phyloP scores from a whole-genome alignment of 2,797 vertebrate genomes.

The Mormyrops boulengeri region DNA sequence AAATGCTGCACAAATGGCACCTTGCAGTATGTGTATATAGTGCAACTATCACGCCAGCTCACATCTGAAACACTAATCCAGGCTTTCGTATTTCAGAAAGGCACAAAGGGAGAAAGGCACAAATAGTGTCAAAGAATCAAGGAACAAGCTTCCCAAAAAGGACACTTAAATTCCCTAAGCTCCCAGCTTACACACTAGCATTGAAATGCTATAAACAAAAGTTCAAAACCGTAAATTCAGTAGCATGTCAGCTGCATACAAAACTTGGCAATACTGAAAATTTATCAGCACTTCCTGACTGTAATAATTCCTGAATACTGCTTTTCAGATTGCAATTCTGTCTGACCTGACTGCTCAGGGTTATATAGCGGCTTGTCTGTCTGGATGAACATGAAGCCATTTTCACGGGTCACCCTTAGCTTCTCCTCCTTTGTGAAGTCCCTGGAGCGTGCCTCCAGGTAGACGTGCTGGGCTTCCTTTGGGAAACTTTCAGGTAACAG shows the following conservation, averaged over 20 bases:
- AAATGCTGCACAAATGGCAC: not conserved
- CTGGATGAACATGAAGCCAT: constrained; percentile 85
- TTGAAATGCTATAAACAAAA: constrained; percentile 4
- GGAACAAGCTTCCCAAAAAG: not conserved
- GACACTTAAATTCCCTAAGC: not conserved
- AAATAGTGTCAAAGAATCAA: not conserved
- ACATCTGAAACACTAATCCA: not conserved
- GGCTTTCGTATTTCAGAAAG: not conserved
- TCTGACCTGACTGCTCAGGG: constrained; percentile 68
- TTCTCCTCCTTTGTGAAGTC: constrained; percentile 62
- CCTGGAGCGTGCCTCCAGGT: constrained; percentile 65
- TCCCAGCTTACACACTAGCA: not conserved
- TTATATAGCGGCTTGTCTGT: constrained; percentile 88
- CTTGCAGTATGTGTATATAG: not conserved
- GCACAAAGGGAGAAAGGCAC: not conserved
- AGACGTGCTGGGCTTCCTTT: constrained; percentile 49
- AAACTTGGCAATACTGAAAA: not conserved
- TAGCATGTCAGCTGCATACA: not conserved
- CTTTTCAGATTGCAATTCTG: not conserved
- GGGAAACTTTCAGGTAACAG: constrained; percentile 58
- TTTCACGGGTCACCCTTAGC: constrained; percentile 66
- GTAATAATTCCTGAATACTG: not conserved
- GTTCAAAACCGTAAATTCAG: not conserved
- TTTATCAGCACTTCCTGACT: not conserved
- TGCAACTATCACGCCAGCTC: not conserved